phyloP scores from a whole-genome alignment of 2,888 invertebrate species.

The Chalcosyrphus nemorum region DNA sequence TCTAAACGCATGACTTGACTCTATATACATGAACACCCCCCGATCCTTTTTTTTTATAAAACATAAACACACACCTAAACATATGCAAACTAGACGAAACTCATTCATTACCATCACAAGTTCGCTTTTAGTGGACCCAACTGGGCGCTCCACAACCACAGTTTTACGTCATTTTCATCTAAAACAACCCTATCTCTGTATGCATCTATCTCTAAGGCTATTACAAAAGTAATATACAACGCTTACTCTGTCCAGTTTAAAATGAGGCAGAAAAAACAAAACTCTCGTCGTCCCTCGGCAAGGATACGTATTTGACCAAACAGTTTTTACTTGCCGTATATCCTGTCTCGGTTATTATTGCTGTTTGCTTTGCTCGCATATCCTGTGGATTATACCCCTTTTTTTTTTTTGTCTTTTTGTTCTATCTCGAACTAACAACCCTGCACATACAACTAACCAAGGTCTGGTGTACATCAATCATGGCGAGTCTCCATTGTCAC shows the following conservation, averaged over 20 bases:
- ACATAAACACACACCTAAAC: slow-evolving; percentile 39
- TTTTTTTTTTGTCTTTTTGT: slow-evolving; percentile 12
- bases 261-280: slow-evolving; percentile 6
- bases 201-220: slow-evolving; percentile 67
- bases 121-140: slow-evolving; percentile 56
- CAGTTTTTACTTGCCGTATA: slow-evolving; percentile 55
- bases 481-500: slow-evolving; percentile 67
- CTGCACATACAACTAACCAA: neutral
- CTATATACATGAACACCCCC: neutral
- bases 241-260: slow-evolving; percentile 32
- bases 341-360: slow-evolving; percentile 55
- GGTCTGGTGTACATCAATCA: slow-evolving; percentile 53
- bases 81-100: slow-evolving; percentile 56
- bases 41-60: slow-evolving; percentile 37
- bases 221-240: slow-evolving; percentile 53
- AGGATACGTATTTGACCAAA: slow-evolving; percentile 61
- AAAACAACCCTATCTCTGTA: slow-evolving; percentile 60
- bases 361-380: slow-evolving; percentile 62
- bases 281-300: neutral
- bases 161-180: slow-evolving; percentile 53
- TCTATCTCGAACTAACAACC: slow-evolving; percentile 48
- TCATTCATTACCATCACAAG: slow-evolving; percentile 61
- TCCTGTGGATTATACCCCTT: slow-evolving; percentile 54
- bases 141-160: neutral
- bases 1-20: slow-evolving; percentile 18